Evolutionary conservation across 2,888 invertebrate species (phyloP), one percentile per base, ranked within the genome.

Genomic region (Elegia similella): DNA sequence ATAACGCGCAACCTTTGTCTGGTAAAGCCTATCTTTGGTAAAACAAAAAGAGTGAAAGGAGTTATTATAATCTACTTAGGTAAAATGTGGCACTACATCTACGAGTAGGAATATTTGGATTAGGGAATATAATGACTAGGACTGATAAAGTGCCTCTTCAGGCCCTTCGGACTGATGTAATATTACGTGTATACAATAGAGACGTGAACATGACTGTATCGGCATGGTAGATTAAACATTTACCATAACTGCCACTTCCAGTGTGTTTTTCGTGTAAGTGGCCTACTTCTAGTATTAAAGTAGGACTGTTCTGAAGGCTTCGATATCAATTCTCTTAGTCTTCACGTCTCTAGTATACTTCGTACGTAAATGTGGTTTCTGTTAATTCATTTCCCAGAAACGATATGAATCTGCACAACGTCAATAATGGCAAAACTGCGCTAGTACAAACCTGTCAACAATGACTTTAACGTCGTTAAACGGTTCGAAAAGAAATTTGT

Each of bases 81-180:
- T 72, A 75, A 76, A 79, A 76, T 82, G 82, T 84, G 85, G 86
- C 82, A 82, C 85, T 86, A 87, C 80, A 64, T 61, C 82, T 84
- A 84, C 77, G 60, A 68, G 64, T 79, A 80, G 77, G 76, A 80
- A 70, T 79, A 79, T 69, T 76, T 71, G 72, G 71, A 73, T 66
- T 65, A 68, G 68, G 76, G 76, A 79, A 80, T 79, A 77, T 77
- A 77, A 65, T 60, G 67, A 67, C 79, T 83, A 84, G 72, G 66
- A 66, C 70, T 64, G 67, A 75, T 62, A 69, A 68, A 56, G 75
- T 80, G 82, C 82, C 81, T 75, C 78, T 62, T 47, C 56, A 65
- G 75, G 76, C 74, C n/a, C 17, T 55, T 56, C 48, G 23, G 30
- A 15, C 43, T 43, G 43, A 43, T 54, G 43, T 15, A 23, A 23